Conservation (phyloP, 2,888 invertebrate species). For the Rhamnusium bicolor region DNA sequence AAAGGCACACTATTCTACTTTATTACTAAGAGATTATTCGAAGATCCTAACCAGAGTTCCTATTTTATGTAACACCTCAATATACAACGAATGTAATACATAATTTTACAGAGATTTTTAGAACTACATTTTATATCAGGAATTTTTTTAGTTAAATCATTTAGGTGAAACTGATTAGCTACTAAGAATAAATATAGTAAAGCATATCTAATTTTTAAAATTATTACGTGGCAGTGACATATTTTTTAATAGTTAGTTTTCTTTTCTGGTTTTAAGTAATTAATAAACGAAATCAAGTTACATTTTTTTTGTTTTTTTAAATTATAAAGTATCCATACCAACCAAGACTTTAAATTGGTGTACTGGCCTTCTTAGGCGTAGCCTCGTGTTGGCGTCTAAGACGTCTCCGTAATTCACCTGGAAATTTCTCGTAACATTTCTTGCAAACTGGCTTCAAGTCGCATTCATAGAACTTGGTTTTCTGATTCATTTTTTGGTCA, state of each 20-base stretch:
- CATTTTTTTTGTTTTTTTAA: not conserved
- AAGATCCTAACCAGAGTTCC: not conserved
- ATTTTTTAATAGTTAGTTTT: not conserved
- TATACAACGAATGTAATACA: no score
- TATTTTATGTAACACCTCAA: no score
- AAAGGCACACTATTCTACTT: not conserved
- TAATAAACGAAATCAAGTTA: not conserved
- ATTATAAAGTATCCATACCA: not conserved
- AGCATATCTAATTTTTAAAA: not conserved
- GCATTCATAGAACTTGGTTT: constrained; percentile 99
- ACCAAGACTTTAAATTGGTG: constrained; percentile 46
- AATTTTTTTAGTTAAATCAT: not conserved
- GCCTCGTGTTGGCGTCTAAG: constrained; percentile 91
- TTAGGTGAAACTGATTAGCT: not conserved
- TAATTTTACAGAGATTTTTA: no score
- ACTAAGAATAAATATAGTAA: not conserved
- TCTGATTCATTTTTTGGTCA: constrained; percentile 95
- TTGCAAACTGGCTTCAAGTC: constrained; percentile 99
- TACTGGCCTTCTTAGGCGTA: constrained; percentile 52
- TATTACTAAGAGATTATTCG: not conserved
- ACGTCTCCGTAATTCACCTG: constrained; percentile 92
- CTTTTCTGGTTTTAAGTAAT: not conserved
- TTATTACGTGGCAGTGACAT: not conserved
- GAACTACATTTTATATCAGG: no score
- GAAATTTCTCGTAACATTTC: constrained; percentile 98